These are phyloP conservation scores for Pogonocherus hispidulus DNA, from an alignment of 2,888 invertebrate genomes.

Conservation along the genomic window DNA sequence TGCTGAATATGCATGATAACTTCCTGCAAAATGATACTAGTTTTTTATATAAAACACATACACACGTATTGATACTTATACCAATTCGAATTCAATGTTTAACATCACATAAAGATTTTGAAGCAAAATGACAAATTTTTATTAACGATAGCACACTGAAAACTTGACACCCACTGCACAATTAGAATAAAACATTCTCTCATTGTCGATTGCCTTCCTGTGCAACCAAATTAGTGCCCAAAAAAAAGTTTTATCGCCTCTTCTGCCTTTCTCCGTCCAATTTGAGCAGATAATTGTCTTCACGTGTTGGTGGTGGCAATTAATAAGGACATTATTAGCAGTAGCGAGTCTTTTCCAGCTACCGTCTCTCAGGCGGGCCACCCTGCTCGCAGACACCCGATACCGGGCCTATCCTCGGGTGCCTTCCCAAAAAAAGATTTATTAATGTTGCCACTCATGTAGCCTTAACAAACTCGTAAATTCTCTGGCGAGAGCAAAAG, in stretches of 20 bases:
- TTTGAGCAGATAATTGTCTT: conserved; percentile 42
- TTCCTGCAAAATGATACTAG: too few relatives aligned
- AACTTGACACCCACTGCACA: not conserved
- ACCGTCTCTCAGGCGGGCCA: conserved; percentile 36
- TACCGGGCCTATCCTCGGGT: conserved; percentile 19
- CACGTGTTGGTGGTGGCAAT: conserved; percentile 44
- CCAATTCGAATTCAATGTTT: too few relatives aligned
- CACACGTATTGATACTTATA: too few relatives aligned
- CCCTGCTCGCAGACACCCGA: conserved; percentile 42
- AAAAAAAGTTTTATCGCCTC: conserved; percentile 18
- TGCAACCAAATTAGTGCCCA: conserved; percentile 17
- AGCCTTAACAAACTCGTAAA: conserved; percentile 22
- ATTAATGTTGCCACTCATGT: conserved; percentile 35
- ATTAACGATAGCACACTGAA: not conserved
- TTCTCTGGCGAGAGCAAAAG: conserved; percentile 12
- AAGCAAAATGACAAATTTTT: too few relatives aligned
- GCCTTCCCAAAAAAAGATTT: conserved; percentile 23
- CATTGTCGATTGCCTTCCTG: not conserved
- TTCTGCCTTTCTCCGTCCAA: conserved; percentile 4
- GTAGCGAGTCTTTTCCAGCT: conserved; percentile 33
- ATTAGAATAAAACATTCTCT: not conserved
- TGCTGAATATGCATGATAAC: too few relatives aligned
- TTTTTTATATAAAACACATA: too few relatives aligned
- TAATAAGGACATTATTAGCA: conserved; percentile 45
- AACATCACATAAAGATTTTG: too few relatives aligned